A percentile compares a stretch with the other conserved stretches of the same genome.
Conservation (phyloP, 2,113 vertebrate genomes). For the Caranx melampygus region DNA sequence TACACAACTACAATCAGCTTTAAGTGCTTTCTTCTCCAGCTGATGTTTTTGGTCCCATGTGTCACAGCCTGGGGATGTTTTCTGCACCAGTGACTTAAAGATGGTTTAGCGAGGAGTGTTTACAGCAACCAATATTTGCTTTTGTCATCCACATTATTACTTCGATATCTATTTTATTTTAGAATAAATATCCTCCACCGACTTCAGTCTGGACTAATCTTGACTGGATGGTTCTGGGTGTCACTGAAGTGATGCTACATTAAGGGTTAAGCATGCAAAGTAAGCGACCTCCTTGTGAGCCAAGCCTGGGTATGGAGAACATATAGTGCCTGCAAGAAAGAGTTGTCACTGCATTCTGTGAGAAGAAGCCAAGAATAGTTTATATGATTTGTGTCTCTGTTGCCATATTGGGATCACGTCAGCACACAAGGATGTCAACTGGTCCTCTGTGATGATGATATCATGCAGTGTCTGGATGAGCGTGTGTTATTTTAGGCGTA, state of each 20-base stretch:
- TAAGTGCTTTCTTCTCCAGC: constrained; percentile 9
- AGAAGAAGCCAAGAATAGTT: background rate
- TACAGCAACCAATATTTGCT: background rate
- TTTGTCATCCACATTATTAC: constrained; percentile 6
- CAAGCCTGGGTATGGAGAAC: background rate
- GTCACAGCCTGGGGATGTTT: constrained; percentile 12
- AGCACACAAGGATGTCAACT: background rate
- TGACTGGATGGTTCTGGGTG: background rate
- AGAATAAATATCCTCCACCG: background rate
- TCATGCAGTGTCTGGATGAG: constrained; percentile 8
- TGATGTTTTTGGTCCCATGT: constrained; percentile 30
- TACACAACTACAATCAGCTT: constrained; percentile 12
- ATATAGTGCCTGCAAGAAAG: background rate
- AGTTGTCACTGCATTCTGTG: background rate
- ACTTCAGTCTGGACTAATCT: background rate
- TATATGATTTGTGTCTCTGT: background rate
- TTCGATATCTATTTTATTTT: background rate
- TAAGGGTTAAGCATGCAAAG: background rate
- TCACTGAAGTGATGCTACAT: background rate
- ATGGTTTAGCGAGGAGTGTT: constrained; percentile 1
- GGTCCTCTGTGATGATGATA: background rate
- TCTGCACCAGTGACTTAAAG: constrained; percentile 6
- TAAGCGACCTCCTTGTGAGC: background rate
- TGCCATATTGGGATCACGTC: background rate
- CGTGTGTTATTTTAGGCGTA: constrained; percentile 2